Conservation (phyloP, 2,797 vertebrate species). For the Scarus forsteni region DNA sequence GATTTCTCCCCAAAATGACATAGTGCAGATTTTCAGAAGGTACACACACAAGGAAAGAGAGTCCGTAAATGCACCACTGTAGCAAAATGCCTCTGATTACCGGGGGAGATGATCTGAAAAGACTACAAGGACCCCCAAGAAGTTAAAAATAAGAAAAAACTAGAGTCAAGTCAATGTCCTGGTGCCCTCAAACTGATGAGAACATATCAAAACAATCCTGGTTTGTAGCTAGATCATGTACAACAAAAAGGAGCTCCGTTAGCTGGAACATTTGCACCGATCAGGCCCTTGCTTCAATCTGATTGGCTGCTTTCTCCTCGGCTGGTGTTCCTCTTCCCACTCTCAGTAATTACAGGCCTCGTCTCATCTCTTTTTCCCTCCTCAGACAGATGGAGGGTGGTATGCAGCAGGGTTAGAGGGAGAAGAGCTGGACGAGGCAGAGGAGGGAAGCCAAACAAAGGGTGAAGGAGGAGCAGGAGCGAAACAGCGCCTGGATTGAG, state of each 20-base stretch:
- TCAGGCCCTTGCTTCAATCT: conserved; percentile 67
- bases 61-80: conserved; percentile 68
- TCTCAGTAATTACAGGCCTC: conserved; percentile 53
- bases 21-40: conserved; percentile 54
- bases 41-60: conserved; percentile 29
- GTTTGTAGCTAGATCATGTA: conserved; percentile 35
- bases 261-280: conserved; percentile 54
- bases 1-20: conserved; percentile 60
- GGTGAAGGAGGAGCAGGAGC: conserved; percentile 14
- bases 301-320: conserved; percentile 68
- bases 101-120: conserved; percentile 10
- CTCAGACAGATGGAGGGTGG: conserved; percentile 52
- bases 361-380: conserved; percentile 44
- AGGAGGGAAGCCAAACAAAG: conserved; percentile 38
- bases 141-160: conserved; percentile 17
- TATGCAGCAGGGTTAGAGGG: conserved; percentile 23
- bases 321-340: conserved; percentile 41
- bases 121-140: conserved; percentile 33
- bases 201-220: conserved; percentile 26
- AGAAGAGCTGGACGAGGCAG: conserved; percentile 37
- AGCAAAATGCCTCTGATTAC: conserved; percentile 60
- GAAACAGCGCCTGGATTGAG: conserved; percentile 36
- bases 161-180: conserved; percentile 33
- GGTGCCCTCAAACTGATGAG: conserved; percentile 40
- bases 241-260: conserved; percentile 56